Conservation (phyloP, 2,113 vertebrate species). For the Probosciger aterrimus region DNA sequence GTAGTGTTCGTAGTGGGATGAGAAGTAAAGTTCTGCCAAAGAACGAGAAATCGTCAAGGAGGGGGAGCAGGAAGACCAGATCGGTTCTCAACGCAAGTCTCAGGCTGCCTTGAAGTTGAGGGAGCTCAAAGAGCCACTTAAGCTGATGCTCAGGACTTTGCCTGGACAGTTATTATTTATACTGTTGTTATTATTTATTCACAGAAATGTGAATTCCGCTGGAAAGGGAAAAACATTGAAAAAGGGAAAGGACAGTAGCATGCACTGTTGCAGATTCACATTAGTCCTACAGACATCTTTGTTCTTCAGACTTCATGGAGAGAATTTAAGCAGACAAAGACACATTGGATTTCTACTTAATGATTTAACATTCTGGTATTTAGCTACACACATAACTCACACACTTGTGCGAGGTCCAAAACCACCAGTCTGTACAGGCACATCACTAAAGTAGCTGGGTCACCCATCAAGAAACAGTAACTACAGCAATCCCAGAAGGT, state of each 20-base stretch:
- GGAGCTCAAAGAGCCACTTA: not conserved
- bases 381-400: not conserved
- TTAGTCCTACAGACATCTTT: not conserved
- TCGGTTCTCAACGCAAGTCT: not conserved
- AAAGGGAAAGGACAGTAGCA: not conserved
- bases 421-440: not conserved
- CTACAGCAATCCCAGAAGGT: not conserved
- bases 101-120: not conserved
- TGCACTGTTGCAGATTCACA: rapidly evolving
- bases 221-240: not conserved
- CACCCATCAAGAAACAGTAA: rapidly evolving
- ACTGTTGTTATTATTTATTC: not conserved
- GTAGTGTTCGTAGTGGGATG: not conserved
- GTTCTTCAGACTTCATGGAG: not conserved
- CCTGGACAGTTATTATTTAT: not conserved
- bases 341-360: not conserved
- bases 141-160: not conserved
- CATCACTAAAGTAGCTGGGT: not conserved
- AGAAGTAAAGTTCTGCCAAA: constrained; percentile 39
- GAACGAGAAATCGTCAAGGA: constrained; percentile 5
- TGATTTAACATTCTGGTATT: not conserved
- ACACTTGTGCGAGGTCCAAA: not conserved
- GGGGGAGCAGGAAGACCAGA: not conserved
- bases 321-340: not conserved
- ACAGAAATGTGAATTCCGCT: not conserved